phyloP scores from a whole-genome alignment of 1,140 invertebrate genomes.

The Sitophilus oryzae region DNA sequence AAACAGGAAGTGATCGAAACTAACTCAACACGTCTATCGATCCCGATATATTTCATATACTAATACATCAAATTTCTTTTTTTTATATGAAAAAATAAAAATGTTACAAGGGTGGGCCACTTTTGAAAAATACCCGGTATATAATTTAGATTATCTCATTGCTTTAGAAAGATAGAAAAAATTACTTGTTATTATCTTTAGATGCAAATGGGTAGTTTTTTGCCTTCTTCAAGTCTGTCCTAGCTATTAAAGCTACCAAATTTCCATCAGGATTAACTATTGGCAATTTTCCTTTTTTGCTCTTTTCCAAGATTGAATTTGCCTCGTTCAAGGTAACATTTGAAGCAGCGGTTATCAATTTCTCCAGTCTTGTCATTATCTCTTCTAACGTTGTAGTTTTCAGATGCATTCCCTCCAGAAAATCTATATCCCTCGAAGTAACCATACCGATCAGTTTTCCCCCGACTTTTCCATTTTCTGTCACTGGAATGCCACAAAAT shows the following conservation, averaged over 20 bases:
- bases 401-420: constrained; percentile 63
- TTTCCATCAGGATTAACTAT: constrained; percentile 90
- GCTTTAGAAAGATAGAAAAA: neutral
- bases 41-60: no score
- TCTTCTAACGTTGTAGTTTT: constrained; percentile 47
- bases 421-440: constrained; percentile 92
- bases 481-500: constrained; percentile 66
- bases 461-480: constrained; percentile 83
- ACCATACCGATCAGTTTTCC: constrained; percentile 51
- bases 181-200: constrained; percentile 87
- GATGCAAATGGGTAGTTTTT: constrained; percentile 90
- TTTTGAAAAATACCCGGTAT: no score
- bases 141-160: no score
- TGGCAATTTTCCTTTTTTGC: constrained; percentile 93
- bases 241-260: constrained; percentile 88
- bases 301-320: constrained; percentile 90
- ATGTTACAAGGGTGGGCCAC: no score
- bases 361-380: constrained; percentile 78
- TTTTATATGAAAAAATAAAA: no score
- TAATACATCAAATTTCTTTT: no score
- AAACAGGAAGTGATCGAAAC: no score
- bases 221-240: constrained; percentile 97
- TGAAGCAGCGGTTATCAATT: constrained; percentile 77
- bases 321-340: constrained; percentile 88
- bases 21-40: no score